Conservation (phyloP, 2,797 vertebrate genomes). For the Arnoldichthys spilopterus region DNA sequence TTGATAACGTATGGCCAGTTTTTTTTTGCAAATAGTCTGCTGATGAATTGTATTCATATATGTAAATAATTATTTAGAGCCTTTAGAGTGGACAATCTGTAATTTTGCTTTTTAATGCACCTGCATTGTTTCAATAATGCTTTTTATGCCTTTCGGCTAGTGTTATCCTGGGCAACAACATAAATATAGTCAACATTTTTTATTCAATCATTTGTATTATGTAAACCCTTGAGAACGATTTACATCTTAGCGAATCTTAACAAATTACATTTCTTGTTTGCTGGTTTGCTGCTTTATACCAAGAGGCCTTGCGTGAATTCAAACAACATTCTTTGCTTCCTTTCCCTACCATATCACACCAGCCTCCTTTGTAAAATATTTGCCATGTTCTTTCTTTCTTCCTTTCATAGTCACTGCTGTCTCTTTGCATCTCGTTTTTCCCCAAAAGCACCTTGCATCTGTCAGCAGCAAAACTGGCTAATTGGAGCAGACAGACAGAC, state of each 20-base stretch:
- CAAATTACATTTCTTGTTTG: too few species aligned
- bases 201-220: too few species aligned
- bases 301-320: not conserved
- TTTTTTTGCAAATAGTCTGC: not conserved
- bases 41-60: not conserved
- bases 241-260: too few species aligned
- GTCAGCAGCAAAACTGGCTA: slow-evolving; percentile 35
- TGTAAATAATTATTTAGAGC: not conserved
- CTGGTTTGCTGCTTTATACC: not conserved
- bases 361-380: not conserved
- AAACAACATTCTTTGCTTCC: not conserved
- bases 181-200: too few species aligned
- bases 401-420: slow-evolving; percentile 34
- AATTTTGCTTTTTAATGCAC: too few species aligned
- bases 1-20: not conserved
- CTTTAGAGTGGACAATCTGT: not conserved
- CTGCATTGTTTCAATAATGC: too few species aligned
- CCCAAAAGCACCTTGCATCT: slow-evolving; percentile 28
- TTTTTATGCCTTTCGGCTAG: too few species aligned
- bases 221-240: not conserved
- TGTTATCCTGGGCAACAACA: too few species aligned
- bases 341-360: not conserved
- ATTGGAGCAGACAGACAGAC: slow-evolving; percentile 48
- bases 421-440: slow-evolving; percentile 44
- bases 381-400: slow-evolving; percentile 6